Conservation (phyloP, 2,797 vertebrate species). For the Rallus crepitans region DNA sequence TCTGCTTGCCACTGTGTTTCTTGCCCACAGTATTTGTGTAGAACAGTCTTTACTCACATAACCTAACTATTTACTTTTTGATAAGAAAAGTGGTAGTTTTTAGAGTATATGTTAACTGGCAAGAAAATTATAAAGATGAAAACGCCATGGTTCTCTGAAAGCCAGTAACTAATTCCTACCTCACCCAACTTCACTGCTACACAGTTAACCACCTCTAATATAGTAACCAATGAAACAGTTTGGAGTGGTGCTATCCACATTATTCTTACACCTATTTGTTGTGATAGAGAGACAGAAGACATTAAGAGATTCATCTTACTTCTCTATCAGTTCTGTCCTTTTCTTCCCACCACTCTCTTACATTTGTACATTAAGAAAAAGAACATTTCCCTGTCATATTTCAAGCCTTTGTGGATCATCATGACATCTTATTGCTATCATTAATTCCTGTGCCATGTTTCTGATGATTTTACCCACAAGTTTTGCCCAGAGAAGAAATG, state of each 20-base stretch:
- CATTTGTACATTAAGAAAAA: not conserved
- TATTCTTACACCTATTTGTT: not conserved
- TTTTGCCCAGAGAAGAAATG: not conserved
- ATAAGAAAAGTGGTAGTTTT: not conserved
- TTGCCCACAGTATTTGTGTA: not conserved
- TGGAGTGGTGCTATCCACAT: not conserved
- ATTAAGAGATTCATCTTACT: not conserved
- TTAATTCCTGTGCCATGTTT: not conserved
- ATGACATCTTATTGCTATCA: not conserved
- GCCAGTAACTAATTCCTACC: not conserved
- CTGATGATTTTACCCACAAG: not conserved
- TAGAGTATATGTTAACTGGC: not conserved
- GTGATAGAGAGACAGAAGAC: not conserved
- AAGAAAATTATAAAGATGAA: not conserved
- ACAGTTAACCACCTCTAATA: not conserved
- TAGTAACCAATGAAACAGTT: not conserved
- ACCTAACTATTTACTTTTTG: not conserved
- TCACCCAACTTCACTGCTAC: not conserved
- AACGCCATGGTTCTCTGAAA: not conserved
- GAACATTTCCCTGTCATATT: not conserved
- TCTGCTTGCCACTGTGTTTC: not conserved
- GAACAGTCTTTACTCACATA: not conserved
- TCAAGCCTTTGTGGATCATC: not conserved
- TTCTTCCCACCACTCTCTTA: not conserved
- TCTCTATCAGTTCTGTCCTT: not conserved